phyloP scores from a whole-genome alignment of 2,888 invertebrate genomes.

The Megastigmus dorsalis region DNA sequence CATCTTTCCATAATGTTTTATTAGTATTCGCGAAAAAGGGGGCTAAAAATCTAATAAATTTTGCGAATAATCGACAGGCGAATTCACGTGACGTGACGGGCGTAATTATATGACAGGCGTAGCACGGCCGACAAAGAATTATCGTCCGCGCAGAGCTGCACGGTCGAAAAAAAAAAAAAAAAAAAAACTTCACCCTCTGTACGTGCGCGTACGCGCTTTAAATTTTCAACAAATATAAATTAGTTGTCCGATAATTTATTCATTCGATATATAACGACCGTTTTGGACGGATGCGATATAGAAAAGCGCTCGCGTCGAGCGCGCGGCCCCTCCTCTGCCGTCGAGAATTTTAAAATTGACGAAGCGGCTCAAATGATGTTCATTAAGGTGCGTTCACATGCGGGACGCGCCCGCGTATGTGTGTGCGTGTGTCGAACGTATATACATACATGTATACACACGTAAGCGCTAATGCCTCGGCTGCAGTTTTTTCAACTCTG shows the following conservation, averaged over 20 bases:
- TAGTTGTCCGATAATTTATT: slow-evolving; percentile 51
- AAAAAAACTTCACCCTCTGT: slow-evolving; percentile 7
- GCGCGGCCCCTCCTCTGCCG: background rate
- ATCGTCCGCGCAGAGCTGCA: slow-evolving; percentile 26
- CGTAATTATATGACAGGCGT: slow-evolving; percentile 47
- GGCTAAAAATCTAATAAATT: slow-evolving; percentile 43
- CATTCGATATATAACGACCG: slow-evolving; percentile 33
- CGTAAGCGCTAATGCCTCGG: too few relatives aligned
- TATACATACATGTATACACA: slow-evolving; percentile 12
- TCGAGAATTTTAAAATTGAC: slow-evolving; percentile 39
- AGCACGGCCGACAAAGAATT: slow-evolving; percentile 49
- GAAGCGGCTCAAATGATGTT: slow-evolving; percentile 30
- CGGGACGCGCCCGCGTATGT: background rate
- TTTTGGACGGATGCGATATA: slow-evolving; percentile 14
- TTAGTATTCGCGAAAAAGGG: slow-evolving; percentile 15
- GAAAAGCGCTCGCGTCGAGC: background rate
- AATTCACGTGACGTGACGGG: slow-evolving; percentile 44
- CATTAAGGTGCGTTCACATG: slow-evolving; percentile 12
- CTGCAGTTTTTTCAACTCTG: too few relatives aligned
- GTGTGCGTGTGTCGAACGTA: background rate
- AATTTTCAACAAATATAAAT: slow-evolving; percentile 53
- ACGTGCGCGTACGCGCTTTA: slow-evolving; percentile 18
- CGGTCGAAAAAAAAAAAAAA: slow-evolving; percentile 9
- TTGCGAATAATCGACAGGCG: slow-evolving; percentile 46
- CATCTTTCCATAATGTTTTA: slow-evolving; percentile 12